Percentiles rank a stretch among this genome's conserved stretches.
phyloP scores from a whole-genome alignment of 1,140 invertebrate genomes.

The Apis cerana region DNA sequence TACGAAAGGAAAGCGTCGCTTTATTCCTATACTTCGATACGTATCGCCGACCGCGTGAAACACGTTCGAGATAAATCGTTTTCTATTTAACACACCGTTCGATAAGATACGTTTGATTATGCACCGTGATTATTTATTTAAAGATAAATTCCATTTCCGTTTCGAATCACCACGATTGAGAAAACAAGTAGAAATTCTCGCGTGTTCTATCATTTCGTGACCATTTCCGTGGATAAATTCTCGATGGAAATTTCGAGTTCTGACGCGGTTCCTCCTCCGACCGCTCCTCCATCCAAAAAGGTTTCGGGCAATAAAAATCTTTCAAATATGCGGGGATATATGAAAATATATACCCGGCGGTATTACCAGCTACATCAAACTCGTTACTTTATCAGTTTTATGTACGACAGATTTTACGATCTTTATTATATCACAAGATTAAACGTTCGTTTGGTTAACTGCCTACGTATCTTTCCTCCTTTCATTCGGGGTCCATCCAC shows the following conservation, averaged over 20 bases:
- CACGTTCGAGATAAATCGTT: too few species aligned
- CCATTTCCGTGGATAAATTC: neutral
- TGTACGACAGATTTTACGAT: neutral
- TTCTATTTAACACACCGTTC: too few species aligned
- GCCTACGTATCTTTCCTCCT: too few species aligned
- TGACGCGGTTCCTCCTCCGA: neutral
- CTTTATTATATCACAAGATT: neutral
- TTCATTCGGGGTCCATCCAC: neutral
- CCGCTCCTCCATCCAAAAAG: neutral
- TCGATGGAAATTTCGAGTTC: neutral
- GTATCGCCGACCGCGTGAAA: too few species aligned
- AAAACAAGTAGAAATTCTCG: too few species aligned
- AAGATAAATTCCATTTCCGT: too few species aligned
- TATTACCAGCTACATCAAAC: neutral
- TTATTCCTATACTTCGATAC: too few species aligned
- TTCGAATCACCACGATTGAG: too few species aligned
- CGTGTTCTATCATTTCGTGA: too few species aligned
- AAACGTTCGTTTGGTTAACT: neutral
- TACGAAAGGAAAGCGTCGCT: too few species aligned
- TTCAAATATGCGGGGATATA: neutral
- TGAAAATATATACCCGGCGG: neutral
- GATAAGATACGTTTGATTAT: too few species aligned
- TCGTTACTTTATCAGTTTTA: neutral
- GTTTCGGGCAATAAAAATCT: neutral
- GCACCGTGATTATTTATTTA: too few species aligned